These are phyloP conservation scores for Alsophila aescularia DNA, from an alignment of 2,888 invertebrate species.

Conservation along the genomic window DNA sequence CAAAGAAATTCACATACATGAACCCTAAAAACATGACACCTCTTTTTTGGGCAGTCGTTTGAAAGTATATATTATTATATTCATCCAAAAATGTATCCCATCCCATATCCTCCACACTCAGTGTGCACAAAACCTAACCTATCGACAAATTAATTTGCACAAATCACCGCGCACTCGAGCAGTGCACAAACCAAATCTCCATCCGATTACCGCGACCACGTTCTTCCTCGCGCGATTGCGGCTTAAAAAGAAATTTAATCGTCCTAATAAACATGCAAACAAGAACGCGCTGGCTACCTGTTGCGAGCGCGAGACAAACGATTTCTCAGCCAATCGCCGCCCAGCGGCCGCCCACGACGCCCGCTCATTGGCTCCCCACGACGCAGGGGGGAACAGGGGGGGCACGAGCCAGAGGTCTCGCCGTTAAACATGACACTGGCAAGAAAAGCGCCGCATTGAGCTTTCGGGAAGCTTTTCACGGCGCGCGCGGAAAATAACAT, in stretches of 20 bases:
- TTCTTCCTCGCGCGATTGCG: constrained; percentile 63
- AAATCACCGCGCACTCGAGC: constrained; percentile 40
- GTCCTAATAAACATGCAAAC: constrained; percentile 83
- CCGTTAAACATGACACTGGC: constrained; percentile 72
- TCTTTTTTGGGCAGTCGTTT: too few relatives aligned
- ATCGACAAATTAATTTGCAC: constrained; percentile 45
- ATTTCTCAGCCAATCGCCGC: constrained; percentile 67
- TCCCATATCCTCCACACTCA: constrained; percentile 10
- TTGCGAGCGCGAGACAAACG: constrained; percentile 81
- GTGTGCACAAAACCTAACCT: constrained; percentile 32
- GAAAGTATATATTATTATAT: too few relatives aligned
- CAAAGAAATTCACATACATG: too few relatives aligned
- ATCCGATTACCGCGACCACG: constrained; percentile 61
- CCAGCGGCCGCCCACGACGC: constrained; percentile 78
- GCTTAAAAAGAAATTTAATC: constrained; percentile 80
- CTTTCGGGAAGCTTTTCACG: constrained; percentile 80
- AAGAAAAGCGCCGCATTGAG: constrained; percentile 83
- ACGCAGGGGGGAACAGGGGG: constrained; percentile 62
- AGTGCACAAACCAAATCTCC: constrained; percentile 59
- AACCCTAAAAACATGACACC: too few relatives aligned
- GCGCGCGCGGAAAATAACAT: constrained; percentile 60
- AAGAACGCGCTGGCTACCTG: constrained; percentile 81
- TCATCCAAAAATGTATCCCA: background rate
- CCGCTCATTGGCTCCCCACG: constrained; percentile 64
- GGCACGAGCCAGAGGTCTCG: constrained; percentile 60